These are phyloP conservation scores for Oceanodroma leucorhoa DNA, from an alignment of 2,797 vertebrate species.

Conservation along the genomic window DNA sequence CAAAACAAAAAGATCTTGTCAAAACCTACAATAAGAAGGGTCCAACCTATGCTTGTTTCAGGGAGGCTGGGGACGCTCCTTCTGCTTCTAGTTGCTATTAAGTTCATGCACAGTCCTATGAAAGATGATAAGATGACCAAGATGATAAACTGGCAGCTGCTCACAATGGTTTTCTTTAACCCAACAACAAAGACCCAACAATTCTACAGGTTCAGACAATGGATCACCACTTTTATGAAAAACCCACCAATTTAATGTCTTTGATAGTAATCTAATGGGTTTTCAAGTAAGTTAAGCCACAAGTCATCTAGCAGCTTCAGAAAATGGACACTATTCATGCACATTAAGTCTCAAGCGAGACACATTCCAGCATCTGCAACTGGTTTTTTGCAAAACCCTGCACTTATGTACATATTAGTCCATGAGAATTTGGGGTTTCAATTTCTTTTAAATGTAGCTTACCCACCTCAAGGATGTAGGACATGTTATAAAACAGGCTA, in stretches of 20 bases:
- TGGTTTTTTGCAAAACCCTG: background rate
- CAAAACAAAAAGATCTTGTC: background rate
- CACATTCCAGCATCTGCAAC: background rate
- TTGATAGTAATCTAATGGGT: background rate
- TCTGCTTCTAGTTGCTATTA: background rate
- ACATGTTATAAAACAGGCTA: background rate
- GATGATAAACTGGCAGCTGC: background rate
- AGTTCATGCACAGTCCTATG: background rate
- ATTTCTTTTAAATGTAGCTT: background rate
- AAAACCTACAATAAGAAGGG: background rate
- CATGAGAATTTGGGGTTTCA: background rate
- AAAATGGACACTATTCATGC: background rate
- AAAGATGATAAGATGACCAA: background rate
- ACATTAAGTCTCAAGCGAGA: background rate
- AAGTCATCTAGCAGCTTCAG: background rate
- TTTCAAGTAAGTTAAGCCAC: background rate
- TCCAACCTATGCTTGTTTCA: background rate
- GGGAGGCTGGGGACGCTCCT: background rate
- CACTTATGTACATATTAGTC: background rate
- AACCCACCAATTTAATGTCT: background rate
- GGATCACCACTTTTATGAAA: background rate
- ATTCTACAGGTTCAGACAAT: background rate
- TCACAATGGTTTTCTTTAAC: background rate
- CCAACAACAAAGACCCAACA: background rate
- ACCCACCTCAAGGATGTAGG: background rate